These are phyloP conservation scores for Prionchulus punctatus DNA, from an alignment of 2,888 invertebrate species.

Conservation along the genomic window DNA sequence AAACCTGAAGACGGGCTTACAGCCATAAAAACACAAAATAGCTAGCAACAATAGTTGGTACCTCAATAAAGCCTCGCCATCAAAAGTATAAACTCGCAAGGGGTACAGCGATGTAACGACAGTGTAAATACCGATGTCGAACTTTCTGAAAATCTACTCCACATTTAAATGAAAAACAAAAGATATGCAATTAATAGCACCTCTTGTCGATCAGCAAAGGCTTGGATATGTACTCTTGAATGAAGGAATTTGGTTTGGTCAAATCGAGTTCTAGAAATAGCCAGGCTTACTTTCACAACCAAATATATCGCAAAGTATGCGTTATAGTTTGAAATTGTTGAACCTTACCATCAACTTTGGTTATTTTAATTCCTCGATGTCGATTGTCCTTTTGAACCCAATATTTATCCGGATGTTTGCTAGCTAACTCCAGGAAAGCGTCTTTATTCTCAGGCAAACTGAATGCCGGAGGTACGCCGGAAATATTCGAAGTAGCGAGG, in stretches of 20 bases:
- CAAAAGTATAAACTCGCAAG: conserved; percentile 67
- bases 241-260: conserved; percentile 54
- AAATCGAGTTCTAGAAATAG: conserved; percentile 48
- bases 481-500: conserved; percentile 58
- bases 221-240: conserved; percentile 73
- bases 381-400: conserved; percentile 84
- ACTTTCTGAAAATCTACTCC: conserved; percentile 45
- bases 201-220: conserved; percentile 77
- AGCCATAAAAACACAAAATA: conserved; percentile 18
- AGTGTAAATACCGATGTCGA: conserved; percentile 88
- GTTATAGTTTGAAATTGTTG: too few species aligned
- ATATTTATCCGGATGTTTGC: conserved; percentile 48
- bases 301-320: background rate
- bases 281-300: background rate
- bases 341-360: conserved; percentile 42
- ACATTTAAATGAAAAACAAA: background rate
- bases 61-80: conserved; percentile 74
- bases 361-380: conserved; percentile 68
- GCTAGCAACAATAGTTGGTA: conserved; percentile 27
- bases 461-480: conserved; percentile 71
- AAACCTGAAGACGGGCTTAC: conserved; percentile 45
- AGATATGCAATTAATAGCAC: conserved; percentile 11
- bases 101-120: conserved; percentile 78
- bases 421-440: conserved; percentile 51
- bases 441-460: conserved; percentile 59